phyloP scores from a whole-genome alignment of 2,113 vertebrate species.

The Onychorhynchus coronatus region DNA sequence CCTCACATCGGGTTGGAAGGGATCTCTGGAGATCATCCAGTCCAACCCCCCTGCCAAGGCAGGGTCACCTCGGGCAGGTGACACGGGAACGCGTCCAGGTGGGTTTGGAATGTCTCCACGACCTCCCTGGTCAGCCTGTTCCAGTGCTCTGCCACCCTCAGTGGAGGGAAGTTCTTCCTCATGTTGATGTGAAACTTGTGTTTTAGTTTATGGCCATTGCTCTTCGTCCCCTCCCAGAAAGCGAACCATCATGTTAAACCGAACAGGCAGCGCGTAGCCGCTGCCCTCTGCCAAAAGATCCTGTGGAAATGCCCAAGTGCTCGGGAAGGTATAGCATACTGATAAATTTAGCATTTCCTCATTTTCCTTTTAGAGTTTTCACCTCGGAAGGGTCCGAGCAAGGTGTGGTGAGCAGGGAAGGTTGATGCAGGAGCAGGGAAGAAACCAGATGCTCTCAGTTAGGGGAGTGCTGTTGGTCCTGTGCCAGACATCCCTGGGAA shows the following conservation, averaged over 20 bases:
- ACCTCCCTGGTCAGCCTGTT: not conserved
- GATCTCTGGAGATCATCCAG: not conserved
- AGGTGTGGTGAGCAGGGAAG: not conserved
- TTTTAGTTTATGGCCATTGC: not conserved
- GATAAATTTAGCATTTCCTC: not conserved
- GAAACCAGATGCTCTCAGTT: not conserved
- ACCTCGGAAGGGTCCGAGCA: not conserved
- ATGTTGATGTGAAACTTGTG: not conserved
- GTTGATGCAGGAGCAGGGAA: not conserved
- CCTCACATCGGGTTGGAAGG: not conserved
- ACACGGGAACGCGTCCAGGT: not conserved
- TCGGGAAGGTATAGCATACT: accelerated
- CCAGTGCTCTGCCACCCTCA: not conserved
- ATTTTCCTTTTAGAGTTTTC: not conserved
- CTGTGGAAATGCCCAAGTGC: not conserved
- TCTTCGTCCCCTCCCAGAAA: not conserved
- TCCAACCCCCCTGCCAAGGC: not conserved
- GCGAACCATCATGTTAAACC: accelerated
- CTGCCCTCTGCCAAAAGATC: not conserved
- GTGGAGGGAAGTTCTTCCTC: not conserved
- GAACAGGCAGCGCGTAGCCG: not conserved
- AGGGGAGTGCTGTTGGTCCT: not conserved
- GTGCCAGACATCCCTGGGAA: not conserved
- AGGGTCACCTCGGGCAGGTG: not conserved
- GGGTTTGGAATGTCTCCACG: not conserved